Percentiles rank a stretch among this genome's conserved stretches.
Conservation (phyloP, 2,888 invertebrate genomes). For the Merodon equestris region DNA sequence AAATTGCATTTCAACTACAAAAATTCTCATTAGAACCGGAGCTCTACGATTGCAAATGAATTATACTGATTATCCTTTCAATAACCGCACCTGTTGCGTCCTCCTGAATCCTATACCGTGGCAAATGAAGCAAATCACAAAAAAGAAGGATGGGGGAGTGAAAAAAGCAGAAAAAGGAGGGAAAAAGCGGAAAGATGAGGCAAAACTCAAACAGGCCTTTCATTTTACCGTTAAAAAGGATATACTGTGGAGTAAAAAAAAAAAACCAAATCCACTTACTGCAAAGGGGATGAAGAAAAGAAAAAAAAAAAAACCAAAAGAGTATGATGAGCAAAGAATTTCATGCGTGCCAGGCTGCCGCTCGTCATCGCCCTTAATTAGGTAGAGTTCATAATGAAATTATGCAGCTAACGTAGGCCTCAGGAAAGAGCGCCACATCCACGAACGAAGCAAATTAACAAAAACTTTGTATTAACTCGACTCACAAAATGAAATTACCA, state of each 20-base stretch:
- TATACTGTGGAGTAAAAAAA: background rate
- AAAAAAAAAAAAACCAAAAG: constrained; percentile 7
- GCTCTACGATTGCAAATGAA: constrained; percentile 55
- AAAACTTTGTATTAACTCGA: constrained; percentile 59
- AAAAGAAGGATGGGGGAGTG: no score
- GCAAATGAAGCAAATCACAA: constrained; percentile 20
- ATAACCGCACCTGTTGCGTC: constrained; percentile 59
- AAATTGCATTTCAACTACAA: constrained; percentile 15
- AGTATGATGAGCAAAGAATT: constrained; percentile 9
- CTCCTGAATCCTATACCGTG: background rate
- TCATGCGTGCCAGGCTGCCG: constrained; percentile 45
- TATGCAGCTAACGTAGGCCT: constrained; percentile 53
- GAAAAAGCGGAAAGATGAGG: background rate
- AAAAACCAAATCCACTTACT: constrained; percentile 21
- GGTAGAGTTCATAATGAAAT: constrained; percentile 62
- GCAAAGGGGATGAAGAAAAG: constrained; percentile 31
- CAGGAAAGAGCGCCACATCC: constrained; percentile 3
- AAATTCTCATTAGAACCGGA: background rate
- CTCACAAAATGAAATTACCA: constrained; percentile 47
- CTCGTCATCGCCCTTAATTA: constrained; percentile 56
- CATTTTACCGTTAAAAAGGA: constrained; percentile 16
- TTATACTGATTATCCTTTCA: constrained; percentile 60
- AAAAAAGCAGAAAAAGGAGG: background rate
- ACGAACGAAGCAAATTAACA: constrained; percentile 38
- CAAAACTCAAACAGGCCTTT: constrained; percentile 16